Evolutionary conservation across 2,113 vertebrate genomes (phyloP), one percentile per base, ranked within the genome.

Genomic region (Rafetus swinhoei): DNA sequence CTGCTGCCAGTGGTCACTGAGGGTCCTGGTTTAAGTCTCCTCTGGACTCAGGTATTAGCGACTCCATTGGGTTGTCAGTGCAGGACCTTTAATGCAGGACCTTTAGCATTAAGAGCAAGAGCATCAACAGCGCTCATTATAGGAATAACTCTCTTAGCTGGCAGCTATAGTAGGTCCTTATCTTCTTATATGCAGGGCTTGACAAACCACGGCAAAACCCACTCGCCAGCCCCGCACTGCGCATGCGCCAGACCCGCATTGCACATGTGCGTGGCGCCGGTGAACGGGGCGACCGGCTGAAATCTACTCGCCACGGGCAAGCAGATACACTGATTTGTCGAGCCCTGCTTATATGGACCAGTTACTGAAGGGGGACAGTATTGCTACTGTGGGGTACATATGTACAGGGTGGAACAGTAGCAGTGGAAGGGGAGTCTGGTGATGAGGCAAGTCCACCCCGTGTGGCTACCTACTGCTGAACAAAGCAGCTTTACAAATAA

Each of bases 381-480:
- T 7, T 24, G 22, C 74, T 50, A 22, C 14, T 76, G 74, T 14
- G 39, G 39, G 39, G 11, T 6, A 50, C 24, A 25, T 24, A 11
- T 24, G 72, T 15, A n/a, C 72, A 74, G 9, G 4, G 72, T 45
- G 45, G 45, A 45, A 45, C 45, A 45, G n/a, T n/a, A 24, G 35
- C 21, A 35, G 39, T 25, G 21, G 35, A 24, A 24, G 74, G 22
- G 12, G 22, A 14, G 12, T 24, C 50, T 19, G 39, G 13, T 4
- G 50, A 50, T 39, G 7, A 77, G 45, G 39, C 39, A 25, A 25
- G 39, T 14, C 12, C 39, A 7, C 21, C 45, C 76, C 5, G 54
- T 24, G 6, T 21, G 45, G 50, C 27, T 4, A 0, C 22, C 65
- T 29, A 15, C 0, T 0, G 32, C 1, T 18, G n/a, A 39, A 24